Conservation (phyloP, 2,888 invertebrate genomes). For the Amiota communis region DNA sequence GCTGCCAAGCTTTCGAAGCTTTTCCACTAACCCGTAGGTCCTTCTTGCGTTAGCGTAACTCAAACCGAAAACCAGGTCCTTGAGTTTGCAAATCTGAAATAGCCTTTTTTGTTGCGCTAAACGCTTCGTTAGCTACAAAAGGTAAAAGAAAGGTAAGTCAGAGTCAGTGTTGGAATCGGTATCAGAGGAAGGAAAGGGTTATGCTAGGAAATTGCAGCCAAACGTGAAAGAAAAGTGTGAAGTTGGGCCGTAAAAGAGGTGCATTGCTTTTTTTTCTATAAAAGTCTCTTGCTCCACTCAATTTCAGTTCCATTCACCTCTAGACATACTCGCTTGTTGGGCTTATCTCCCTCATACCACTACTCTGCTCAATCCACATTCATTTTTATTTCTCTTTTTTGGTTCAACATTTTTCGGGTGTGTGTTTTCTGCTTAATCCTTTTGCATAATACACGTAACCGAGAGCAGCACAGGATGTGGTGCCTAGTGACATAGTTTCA, state of each 20-base stretch:
- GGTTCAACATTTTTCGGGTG: conserved; percentile 38
- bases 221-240: not conserved
- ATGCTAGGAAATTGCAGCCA: conserved; percentile 17
- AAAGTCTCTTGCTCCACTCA: not conserved
- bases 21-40: too few relatives aligned
- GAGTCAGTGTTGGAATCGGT: not conserved
- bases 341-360: too few relatives aligned
- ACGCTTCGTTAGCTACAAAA: conserved; percentile 55
- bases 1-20: conserved; percentile 29
- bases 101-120: conserved; percentile 38
- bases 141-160: conserved; percentile 37
- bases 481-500: conserved; percentile 57
- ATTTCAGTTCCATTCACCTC: too few relatives aligned
- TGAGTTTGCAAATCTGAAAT: conserved; percentile 12
- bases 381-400: conserved; percentile 15
- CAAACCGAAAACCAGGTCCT: conserved; percentile 38
- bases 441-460: conserved; percentile 17
- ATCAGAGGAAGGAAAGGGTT: not conserved
- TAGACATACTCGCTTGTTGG: too few relatives aligned
- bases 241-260: too few relatives aligned
- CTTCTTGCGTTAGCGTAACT: conserved; percentile 31
- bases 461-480: conserved; percentile 16
- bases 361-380: not conserved
- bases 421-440: conserved; percentile 24
- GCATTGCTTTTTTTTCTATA: too few relatives aligned